phyloP scores from a whole-genome alignment of 2,113 vertebrate genomes.

The Gnathonemus echidnorhynchus region DNA sequence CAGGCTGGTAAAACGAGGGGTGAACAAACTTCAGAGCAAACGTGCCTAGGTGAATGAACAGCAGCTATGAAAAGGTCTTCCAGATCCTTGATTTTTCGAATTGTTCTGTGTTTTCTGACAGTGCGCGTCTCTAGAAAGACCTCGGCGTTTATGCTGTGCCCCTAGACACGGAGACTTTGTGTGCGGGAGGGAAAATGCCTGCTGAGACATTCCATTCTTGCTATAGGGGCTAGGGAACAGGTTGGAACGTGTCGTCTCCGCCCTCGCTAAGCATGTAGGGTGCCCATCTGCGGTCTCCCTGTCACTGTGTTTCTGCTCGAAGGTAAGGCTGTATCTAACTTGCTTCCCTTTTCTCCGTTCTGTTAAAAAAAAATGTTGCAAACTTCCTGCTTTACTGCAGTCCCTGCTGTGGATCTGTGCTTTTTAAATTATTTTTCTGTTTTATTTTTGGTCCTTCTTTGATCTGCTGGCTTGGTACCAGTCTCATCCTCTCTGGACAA shows the following conservation, averaged over 20 bases:
- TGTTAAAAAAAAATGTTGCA: neutral
- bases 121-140: neutral
- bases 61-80: neutral
- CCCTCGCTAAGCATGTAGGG: neutral
- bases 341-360: neutral
- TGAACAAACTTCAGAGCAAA: neutral
- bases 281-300: neutral
- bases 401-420: neutral
- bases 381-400: neutral
- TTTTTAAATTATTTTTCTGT: neutral
- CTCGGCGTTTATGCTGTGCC: neutral
- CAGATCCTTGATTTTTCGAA: neutral
- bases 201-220: neutral
- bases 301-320: neutral
- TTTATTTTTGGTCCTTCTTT: neutral
- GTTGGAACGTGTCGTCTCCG: neutral
- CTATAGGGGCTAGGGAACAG: neutral
- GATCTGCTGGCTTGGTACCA: neutral
- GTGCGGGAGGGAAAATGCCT: neutral
- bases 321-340: neutral
- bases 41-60: neutral
- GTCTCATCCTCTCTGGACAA: neutral
- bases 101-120: neutral
- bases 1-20: neutral
- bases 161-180: neutral